phyloP scores from a whole-genome alignment of 1,140 invertebrate species.

The Pteromalus puparum region DNA sequence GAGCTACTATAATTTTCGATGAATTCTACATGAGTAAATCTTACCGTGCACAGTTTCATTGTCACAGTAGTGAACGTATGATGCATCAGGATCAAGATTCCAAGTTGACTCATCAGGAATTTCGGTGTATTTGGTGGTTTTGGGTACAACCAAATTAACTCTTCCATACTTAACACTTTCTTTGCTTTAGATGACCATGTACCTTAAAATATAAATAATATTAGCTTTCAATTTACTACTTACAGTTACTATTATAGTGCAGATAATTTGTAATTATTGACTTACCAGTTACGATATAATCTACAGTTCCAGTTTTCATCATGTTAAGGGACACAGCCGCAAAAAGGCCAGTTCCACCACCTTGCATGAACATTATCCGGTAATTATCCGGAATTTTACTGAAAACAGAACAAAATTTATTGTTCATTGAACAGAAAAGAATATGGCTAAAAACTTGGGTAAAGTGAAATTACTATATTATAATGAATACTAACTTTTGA shows the following conservation, averaged over 20 bases:
- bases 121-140: constrained; percentile 82
- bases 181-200: constrained; percentile 97
- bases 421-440: no score
- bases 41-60: constrained; percentile 98
- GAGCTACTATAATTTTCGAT: no score
- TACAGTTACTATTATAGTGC: background rate
- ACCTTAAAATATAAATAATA: constrained; percentile 74
- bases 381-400: constrained; percentile 95
- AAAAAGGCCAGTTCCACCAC: constrained; percentile 96
- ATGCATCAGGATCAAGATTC: constrained; percentile 94
- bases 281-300: constrained; percentile 89
- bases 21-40: constrained; percentile 39
- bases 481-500: constrained; percentile 87
- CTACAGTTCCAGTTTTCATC: constrained; percentile 86
- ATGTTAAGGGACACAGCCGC: constrained; percentile 95
- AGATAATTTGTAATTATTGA: background rate
- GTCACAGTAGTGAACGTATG: constrained; percentile 97
- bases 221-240: background rate
- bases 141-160: constrained; percentile 91
- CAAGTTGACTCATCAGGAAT: constrained; percentile 85
- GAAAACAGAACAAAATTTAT: background rate
- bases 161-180: constrained; percentile 96
- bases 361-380: constrained; percentile 94
- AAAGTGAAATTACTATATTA: background rate
- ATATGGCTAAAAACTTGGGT: background rate